These are phyloP conservation scores for Sarcophaga variegata DNA, from an alignment of 2,888 invertebrate species.

Conservation along the genomic window DNA sequence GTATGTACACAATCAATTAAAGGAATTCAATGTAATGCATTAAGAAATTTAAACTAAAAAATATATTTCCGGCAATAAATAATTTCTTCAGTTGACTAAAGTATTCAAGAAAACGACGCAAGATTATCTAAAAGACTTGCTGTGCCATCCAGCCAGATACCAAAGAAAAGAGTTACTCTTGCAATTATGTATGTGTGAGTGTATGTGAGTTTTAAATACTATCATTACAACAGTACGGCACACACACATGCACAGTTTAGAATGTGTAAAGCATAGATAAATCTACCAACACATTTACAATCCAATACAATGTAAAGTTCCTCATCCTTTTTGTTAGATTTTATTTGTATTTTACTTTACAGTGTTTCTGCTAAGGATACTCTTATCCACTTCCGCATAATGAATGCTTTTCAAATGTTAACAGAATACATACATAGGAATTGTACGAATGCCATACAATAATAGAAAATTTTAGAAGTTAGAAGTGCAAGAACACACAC, in stretches of 20 bases:
- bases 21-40: slow-evolving; percentile 22
- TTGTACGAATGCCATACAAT: neutral
- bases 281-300: too few relatives aligned
- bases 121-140: slow-evolving; percentile 11
- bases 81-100: slow-evolving; percentile 50
- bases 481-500: slow-evolving; percentile 44
- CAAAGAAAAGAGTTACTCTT: slow-evolving; percentile 16
- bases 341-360: neutral
- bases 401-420: slow-evolving; percentile 48
- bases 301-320: slow-evolving; percentile 9
- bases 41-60: neutral
- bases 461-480: neutral
- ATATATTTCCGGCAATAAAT: slow-evolving; percentile 57
- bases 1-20: slow-evolving; percentile 31
- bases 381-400: slow-evolving; percentile 66
- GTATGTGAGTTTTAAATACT: slow-evolving; percentile 5
- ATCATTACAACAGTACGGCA: neutral
- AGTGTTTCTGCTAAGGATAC: slow-evolving; percentile 51
- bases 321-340: slow-evolving; percentile 38
- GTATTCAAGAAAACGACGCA: slow-evolving; percentile 16
- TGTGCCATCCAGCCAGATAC: neutral
- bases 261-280: too few relatives aligned
- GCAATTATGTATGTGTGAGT: too few relatives aligned
- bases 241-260: neutral
- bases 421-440: slow-evolving; percentile 31